A percentile compares a stretch with the other conserved stretches of the same genome.
Conservation (phyloP, 2,113 vertebrate species). For the Corythornis madagascariensis region DNA sequence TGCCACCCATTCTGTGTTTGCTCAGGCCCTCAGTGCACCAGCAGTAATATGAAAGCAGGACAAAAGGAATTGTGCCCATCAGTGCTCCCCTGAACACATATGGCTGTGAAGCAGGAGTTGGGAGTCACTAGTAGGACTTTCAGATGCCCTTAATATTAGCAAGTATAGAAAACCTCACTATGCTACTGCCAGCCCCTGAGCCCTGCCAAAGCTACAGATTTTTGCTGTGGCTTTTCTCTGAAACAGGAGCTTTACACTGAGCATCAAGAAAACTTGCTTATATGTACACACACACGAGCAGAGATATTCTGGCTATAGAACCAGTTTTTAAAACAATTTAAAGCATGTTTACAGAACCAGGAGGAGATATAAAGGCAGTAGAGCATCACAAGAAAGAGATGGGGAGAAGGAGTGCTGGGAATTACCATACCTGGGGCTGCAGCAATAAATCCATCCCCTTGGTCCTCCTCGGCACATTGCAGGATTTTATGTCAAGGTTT, state of each 20-base stretch:
- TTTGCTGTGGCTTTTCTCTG: neutral
- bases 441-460: neutral
- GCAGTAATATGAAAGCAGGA: neutral
- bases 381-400: neutral
- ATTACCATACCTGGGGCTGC: neutral
- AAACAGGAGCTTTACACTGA: neutral
- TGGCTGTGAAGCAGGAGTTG: neutral
- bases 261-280: neutral
- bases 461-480: fast-evolving
- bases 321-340: neutral
- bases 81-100: fast-evolving
- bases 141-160: neutral
- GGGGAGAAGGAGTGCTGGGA: neutral
- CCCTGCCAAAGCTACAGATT: fast-evolving
- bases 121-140: neutral
- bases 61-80: fast-evolving
- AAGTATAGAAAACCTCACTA: neutral
- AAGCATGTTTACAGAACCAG: neutral
- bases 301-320: neutral
- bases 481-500: constrained; percentile 16
- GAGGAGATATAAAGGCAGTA: neutral
- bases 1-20: fast-evolving
- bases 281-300: neutral
- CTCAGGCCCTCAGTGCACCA: neutral
- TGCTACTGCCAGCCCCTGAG: neutral